These are phyloP conservation scores for Cybosia mesomella DNA, from an alignment of 2,888 invertebrate genomes.

Conservation along the genomic window DNA sequence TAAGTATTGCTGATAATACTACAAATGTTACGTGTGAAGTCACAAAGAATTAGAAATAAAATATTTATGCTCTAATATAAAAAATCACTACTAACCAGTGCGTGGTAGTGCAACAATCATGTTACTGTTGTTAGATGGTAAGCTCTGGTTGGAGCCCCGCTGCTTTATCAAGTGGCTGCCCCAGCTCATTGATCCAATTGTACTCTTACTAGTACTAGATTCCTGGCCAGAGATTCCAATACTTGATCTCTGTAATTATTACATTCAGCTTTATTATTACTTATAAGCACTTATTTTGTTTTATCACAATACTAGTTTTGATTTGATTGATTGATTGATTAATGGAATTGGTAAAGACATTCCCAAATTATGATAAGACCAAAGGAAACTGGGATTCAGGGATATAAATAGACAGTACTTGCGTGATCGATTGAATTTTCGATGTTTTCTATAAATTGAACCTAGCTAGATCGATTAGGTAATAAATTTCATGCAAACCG, in stretches of 20 bases:
- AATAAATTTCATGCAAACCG: no score
- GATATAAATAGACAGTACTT: no score
- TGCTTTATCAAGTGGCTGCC: slow-evolving; percentile 65
- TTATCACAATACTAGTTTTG: no score
- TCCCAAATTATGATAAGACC: not conserved
- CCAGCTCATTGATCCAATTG: slow-evolving; percentile 74
- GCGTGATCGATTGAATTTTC: no score
- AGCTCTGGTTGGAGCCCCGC: slow-evolving; percentile 72
- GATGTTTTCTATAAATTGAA: no score
- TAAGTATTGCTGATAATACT: no score
- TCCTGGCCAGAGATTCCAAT: slow-evolving; percentile 59
- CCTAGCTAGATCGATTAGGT: no score
- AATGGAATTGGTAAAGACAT: not conserved
- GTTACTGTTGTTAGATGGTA: slow-evolving; percentile 72
- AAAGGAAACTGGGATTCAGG: not conserved
- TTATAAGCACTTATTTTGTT: no score
- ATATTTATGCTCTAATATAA: not conserved
- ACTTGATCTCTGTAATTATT: slow-evolving; percentile 63
- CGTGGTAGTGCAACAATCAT: slow-evolving; percentile 66
- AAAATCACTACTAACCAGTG: slow-evolving; percentile 51
- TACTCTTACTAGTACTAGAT: slow-evolving; percentile 77
- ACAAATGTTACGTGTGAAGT: no score
- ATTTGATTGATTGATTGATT: no score
- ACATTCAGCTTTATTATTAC: not conserved
- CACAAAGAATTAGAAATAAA: no score